Conservation (phyloP, 2,797 vertebrate species). For the Sylvilagus floridanus region DNA sequence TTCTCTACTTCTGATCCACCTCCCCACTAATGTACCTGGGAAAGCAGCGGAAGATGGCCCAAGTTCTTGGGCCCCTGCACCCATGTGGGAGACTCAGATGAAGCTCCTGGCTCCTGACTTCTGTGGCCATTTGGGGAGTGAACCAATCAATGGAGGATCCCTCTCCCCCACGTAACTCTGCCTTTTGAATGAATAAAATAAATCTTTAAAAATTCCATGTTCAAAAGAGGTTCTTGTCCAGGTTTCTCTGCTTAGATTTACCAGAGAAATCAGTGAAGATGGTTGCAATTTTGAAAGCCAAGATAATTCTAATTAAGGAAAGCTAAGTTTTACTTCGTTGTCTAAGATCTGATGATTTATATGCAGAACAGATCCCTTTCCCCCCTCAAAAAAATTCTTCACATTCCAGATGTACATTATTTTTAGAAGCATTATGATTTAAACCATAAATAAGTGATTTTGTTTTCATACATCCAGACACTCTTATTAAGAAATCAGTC, state of each 20-base stretch:
- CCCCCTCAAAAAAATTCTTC: background rate
- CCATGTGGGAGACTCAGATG: too few relatives aligned
- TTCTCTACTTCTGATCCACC: too few relatives aligned
- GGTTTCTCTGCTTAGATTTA: background rate
- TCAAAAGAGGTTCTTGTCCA: background rate
- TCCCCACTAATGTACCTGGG: too few relatives aligned
- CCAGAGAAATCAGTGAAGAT: constrained; percentile 20
- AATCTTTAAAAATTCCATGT: background rate
- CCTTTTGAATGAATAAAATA: too few relatives aligned
- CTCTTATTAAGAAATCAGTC: constrained; percentile 25
- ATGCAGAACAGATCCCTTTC: background rate
- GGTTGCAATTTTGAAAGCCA: constrained; percentile 11
- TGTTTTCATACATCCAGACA: constrained; percentile 40
- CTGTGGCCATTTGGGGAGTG: too few relatives aligned
- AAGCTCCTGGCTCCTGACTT: too few relatives aligned
- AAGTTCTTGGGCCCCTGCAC: too few relatives aligned
- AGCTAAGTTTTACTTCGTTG: background rate
- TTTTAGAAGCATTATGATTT: constrained; percentile 17
- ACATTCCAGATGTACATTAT: background rate
- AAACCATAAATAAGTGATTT: constrained; percentile 48
- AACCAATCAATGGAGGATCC: too few relatives aligned
- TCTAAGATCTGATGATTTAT: constrained; percentile 12
- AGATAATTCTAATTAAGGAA: constrained; percentile 48
- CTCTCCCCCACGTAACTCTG: too few relatives aligned
- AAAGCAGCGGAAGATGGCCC: too few relatives aligned